Conservation (phyloP, 2,888 invertebrate species). For the Cerastis leucographa region DNA sequence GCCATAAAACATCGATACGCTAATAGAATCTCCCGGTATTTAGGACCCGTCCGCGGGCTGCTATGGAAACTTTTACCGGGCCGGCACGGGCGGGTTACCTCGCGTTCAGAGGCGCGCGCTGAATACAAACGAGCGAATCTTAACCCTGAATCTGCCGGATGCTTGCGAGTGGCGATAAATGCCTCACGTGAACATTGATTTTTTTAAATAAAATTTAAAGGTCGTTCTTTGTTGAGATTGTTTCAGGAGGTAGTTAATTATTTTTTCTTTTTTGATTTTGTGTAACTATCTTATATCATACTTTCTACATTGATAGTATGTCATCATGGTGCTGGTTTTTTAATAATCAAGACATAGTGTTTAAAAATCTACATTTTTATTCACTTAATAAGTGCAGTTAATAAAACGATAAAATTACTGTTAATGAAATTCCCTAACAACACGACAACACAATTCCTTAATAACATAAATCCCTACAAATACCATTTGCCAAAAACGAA, state of each 20-base stretch:
- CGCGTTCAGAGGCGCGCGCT: conserved; percentile 70
- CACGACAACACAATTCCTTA: background rate
- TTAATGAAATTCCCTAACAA: background rate
- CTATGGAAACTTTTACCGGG: conserved; percentile 76
- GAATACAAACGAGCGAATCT: conserved; percentile 87
- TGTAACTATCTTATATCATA: background rate
- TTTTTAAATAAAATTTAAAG: conserved; percentile 58
- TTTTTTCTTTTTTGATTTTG: background rate
- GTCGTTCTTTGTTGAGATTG: conserved; percentile 11
- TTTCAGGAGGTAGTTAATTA: conserved; percentile 14
- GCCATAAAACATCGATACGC: conserved; percentile 73
- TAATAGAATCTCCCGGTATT: conserved; percentile 83
- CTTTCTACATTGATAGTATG: background rate
- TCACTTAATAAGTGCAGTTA: too few species aligned
- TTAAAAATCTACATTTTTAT: background rate
- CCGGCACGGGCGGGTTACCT: conserved; percentile 70
- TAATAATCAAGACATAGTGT: background rate
- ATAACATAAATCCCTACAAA: conserved; percentile 1
- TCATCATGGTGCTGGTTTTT: background rate
- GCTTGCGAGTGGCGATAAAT: conserved; percentile 78
- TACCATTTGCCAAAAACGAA: background rate
- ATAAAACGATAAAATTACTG: background rate
- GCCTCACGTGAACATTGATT: conserved; percentile 83
- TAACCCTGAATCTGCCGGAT: conserved; percentile 84
- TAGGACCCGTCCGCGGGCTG: conserved; percentile 77